Evolutionary conservation across 2,797 vertebrate species (phyloP).

Genomic region (Sciurus carolinensis): DNA sequence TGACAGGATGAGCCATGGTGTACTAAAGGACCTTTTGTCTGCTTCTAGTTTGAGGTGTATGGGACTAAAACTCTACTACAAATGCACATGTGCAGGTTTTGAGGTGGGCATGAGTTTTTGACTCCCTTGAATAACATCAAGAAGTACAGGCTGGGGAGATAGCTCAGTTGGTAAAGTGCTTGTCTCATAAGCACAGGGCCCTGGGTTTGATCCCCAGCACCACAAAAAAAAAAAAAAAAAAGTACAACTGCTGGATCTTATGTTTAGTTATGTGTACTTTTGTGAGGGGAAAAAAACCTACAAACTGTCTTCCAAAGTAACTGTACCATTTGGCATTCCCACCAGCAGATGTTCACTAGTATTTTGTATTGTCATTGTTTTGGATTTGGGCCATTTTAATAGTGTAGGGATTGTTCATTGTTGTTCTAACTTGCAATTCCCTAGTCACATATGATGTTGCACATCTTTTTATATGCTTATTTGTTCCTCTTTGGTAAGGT

Average conservation of each 20-base stretch:
- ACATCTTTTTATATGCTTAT: slow-evolving; percentile 23
- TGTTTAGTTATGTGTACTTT: slow-evolving; percentile 11
- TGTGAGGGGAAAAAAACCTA: background rate
- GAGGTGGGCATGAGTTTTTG: background rate
- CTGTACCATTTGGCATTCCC: background rate
- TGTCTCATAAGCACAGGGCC: too few relatives aligned
- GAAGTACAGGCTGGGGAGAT: background rate
- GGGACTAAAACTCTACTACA: background rate
- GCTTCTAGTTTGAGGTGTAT: background rate
- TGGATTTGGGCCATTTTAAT: background rate
- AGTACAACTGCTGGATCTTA: background rate
- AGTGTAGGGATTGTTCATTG: background rate
- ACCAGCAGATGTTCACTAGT: background rate
- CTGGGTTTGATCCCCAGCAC: too few relatives aligned
- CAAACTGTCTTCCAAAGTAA: background rate
- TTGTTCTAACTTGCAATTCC: slow-evolving; percentile 27
- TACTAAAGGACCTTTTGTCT: background rate
- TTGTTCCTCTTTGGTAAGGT: background rate
- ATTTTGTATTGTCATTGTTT: background rate
- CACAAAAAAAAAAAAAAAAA: too few relatives aligned
- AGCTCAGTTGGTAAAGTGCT: too few relatives aligned
- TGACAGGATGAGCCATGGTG: background rate
- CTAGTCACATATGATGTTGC: background rate
- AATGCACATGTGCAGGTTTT: background rate
- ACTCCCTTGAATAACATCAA: background rate